A percentile compares a stretch with the other conserved stretches of the same genome.
These are phyloP conservation scores for Chrysodeixis includens DNA, from an alignment of 2,888 invertebrate genomes.

Conservation along the genomic window DNA sequence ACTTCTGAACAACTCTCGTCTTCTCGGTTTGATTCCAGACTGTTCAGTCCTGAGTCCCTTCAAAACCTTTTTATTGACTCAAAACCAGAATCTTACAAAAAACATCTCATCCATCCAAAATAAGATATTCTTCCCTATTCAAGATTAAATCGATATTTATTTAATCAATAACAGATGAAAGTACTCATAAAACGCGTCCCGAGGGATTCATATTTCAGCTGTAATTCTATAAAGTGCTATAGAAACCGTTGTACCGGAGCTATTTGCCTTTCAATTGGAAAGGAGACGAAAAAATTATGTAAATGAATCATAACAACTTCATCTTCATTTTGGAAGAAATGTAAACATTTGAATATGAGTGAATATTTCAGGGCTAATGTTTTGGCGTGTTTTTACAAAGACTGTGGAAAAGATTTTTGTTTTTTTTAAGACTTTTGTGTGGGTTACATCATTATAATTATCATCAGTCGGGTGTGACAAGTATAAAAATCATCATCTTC, in stretches of 20 bases:
- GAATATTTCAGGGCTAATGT: neutral
- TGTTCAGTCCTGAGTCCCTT: too few relatives aligned
- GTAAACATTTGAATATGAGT: slow-evolving; percentile 2
- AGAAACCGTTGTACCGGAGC: slow-evolving; percentile 3
- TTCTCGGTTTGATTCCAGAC: too few relatives aligned
- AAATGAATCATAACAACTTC: slow-evolving; percentile 4
- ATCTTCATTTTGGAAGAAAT: neutral
- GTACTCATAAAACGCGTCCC: neutral
- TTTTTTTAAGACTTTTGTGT: too few relatives aligned
- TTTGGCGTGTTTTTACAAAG: neutral
- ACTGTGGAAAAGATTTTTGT: too few relatives aligned
- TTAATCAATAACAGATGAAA: slow-evolving; percentile 4
- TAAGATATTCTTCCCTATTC: too few relatives aligned
- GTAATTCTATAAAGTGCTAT: neutral
- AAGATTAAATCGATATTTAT: neutral
- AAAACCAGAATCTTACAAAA: too few relatives aligned
- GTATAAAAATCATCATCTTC: too few relatives aligned
- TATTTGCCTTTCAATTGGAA: slow-evolving; percentile 4
- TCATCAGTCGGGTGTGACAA: too few relatives aligned
- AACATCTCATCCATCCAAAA: too few relatives aligned
- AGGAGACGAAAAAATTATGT: neutral
- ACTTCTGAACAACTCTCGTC: too few relatives aligned
- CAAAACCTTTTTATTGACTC: too few relatives aligned
- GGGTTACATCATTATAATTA: too few relatives aligned
- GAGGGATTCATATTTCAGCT: neutral